Base-by-base conservation (phyloP, 2,888 invertebrate genomes). In the Drosophila heteroneura region DNA sequence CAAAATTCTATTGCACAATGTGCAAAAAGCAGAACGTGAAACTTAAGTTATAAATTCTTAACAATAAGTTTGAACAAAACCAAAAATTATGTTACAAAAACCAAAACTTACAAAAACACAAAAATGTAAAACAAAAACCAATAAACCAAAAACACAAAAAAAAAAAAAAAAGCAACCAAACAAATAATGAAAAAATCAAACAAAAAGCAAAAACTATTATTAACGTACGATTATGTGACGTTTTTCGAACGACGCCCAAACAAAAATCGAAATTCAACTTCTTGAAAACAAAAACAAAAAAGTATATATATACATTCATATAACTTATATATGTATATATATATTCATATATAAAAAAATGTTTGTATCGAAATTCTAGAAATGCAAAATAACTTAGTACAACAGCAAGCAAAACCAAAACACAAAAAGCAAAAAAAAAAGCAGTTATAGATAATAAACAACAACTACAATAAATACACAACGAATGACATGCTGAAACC, bases 231-330 rank as follows among this genome's bases (percentile, higher is more conserved):
- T 86, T 89, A 82, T 89, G 90, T 83, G 92, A 92, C 93, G 93
- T 92, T 92, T 91, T 92, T 92, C 89, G 91, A 93, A 93, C 93
- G 92, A 93, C 93, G 93, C 93, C 94, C 94, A 93, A 93, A 94
- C 94, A 94, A 94, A 94, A 94, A 94, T 94, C 94, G 94, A 94
- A 94, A 93, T 93, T 94, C 94, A 94, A 94, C 94, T 94, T 94
- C 94, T 94, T 94, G 94, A 92, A 91, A 91, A 85, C 81, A 82
- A 80, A 88, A 82, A 75, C 79, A 82, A 84, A 81, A 79, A 68
- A 71, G 58, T 49, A 39, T 28, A 82, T 68, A 83, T 64, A 71
- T 44, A 47, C 57, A 61, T 44, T 41, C 28, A 61, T 58, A 63
- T 49, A 47, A 52, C 72, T 64, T 61, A 64, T 72, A 71, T 73